Percentiles rank a stretch among this genome's conserved stretches.
phyloP scores from a whole-genome alignment of 2,113 vertebrate genomes.

The Thalassarche chlororhynchos region DNA sequence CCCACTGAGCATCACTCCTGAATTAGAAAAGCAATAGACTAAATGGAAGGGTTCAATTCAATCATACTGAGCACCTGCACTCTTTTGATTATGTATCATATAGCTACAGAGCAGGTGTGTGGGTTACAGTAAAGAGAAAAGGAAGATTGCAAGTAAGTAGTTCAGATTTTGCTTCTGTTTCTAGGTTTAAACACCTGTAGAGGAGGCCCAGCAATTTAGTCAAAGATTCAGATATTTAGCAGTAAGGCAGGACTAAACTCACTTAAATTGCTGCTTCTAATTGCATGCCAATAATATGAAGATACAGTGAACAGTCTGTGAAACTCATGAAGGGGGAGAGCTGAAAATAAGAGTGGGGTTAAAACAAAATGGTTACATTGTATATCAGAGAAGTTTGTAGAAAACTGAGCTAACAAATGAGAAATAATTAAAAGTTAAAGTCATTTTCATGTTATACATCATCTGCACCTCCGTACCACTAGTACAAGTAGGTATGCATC shows the following conservation, averaged over 20 bases:
- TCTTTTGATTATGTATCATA: conserved; percentile 26
- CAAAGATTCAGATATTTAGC: background rate
- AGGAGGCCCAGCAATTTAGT: background rate
- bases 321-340: background rate
- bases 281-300: conserved; percentile 8
- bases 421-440: background rate
- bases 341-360: background rate
- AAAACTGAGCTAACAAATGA: background rate
- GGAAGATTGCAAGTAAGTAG: background rate
- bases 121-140: conserved; percentile 8
- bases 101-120: conserved; percentile 15
- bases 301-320: background rate
- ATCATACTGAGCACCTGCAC: conserved; percentile 27
- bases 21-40: conserved; percentile 23
- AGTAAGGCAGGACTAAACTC: background rate
- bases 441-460: background rate
- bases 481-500: background rate
- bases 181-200: conserved; percentile 19
- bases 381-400: background rate
- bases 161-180: conserved; percentile 32
- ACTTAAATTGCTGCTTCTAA: conserved; percentile 15
- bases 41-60: conserved; percentile 45
- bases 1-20: background rate
- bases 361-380: background rate
- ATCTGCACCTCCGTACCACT: background rate